A percentile compares a stretch with the other conserved stretches of the same genome.
These are phyloP conservation scores for Euglossa dilemma DNA, from an alignment of 1,140 invertebrate genomes.

Conservation along the genomic window DNA sequence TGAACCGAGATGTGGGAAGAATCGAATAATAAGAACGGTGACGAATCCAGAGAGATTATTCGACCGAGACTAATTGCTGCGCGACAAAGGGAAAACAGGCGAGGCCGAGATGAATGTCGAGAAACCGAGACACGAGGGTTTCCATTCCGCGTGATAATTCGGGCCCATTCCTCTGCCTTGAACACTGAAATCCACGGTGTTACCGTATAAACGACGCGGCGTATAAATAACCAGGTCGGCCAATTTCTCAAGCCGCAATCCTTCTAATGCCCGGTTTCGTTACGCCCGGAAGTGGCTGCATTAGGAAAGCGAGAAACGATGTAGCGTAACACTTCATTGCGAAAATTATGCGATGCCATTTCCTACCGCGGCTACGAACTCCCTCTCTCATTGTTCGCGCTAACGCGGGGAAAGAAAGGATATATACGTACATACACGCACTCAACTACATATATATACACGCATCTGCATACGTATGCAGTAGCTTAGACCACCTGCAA, in stretches of 20 bases:
- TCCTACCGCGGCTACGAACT: constrained; percentile 51
- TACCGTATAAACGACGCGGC: constrained; percentile 9
- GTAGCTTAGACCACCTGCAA: neutral
- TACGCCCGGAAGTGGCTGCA: constrained; percentile 48
- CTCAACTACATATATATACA: too few relatives aligned
- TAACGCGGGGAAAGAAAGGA: constrained; percentile 11
- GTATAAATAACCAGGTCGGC: constrained; percentile 33
- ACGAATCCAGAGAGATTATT: too few relatives aligned
- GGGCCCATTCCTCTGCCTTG: neutral
- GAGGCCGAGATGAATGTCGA: too few relatives aligned
- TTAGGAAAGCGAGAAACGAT: constrained; percentile 65
- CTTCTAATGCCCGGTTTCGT: constrained; percentile 36
- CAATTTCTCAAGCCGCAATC: constrained; percentile 42
- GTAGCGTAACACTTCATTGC: constrained; percentile 69
- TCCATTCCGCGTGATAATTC: neutral
- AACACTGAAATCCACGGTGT: neutral
- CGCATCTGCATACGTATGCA: too few relatives aligned
- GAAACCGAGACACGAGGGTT: neutral
- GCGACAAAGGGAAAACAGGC: neutral
- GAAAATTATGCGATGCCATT: constrained; percentile 71
- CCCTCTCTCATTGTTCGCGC: constrained; percentile 43
- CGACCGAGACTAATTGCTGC: neutral
- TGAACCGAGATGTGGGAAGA: too few relatives aligned
- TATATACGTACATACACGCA: too few relatives aligned
- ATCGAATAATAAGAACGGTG: too few relatives aligned